phyloP scores from a whole-genome alignment of 2,888 invertebrate genomes.

The Hanleya hanleyi region DNA sequence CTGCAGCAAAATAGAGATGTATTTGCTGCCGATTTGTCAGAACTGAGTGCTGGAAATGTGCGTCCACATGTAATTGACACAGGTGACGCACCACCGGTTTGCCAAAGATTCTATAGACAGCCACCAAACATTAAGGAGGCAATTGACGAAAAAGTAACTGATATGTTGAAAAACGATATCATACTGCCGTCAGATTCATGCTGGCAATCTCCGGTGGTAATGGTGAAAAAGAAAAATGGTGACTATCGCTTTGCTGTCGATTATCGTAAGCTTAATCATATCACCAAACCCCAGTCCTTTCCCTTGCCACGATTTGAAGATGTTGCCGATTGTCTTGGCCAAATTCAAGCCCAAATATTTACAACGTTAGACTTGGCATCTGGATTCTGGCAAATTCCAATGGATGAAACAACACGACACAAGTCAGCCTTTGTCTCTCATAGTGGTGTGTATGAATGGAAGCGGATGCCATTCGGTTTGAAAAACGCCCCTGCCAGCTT shows the following conservation, averaged over 20 bases:
- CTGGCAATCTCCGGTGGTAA: slow-evolving; percentile 6
- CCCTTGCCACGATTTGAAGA: slow-evolving; percentile 13
- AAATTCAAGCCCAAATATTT: slow-evolving; percentile 2
- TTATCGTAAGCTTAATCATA: not conserved
- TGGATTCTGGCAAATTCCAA: slow-evolving; percentile 11
- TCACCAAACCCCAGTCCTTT: not conserved
- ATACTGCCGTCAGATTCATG: not conserved
- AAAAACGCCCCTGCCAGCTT: slow-evolving; percentile 14
- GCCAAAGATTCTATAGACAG: too few species aligned
- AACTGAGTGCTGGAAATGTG: too few species aligned
- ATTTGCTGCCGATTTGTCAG: too few species aligned
- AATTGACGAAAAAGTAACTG: not conserved
- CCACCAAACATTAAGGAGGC: not conserved
- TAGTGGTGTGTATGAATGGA: slow-evolving; percentile 9
- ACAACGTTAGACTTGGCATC: not conserved
- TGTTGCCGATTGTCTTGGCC: slow-evolving; percentile 10
- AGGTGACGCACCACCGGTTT: too few species aligned
- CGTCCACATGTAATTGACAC: too few species aligned
- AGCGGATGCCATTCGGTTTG: slow-evolving; percentile 20
- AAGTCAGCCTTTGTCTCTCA: slow-evolving; percentile 19
- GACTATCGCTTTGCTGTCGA: not conserved
- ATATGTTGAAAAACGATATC: not conserved
- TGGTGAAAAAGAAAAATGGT: slow-evolving; percentile 11
- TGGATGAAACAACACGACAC: slow-evolving; percentile 5
- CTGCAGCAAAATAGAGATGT: too few species aligned